These are phyloP conservation scores for Dyspetes luteomarginatus DNA, from an alignment of 2,888 invertebrate genomes.

Conservation along the genomic window DNA sequence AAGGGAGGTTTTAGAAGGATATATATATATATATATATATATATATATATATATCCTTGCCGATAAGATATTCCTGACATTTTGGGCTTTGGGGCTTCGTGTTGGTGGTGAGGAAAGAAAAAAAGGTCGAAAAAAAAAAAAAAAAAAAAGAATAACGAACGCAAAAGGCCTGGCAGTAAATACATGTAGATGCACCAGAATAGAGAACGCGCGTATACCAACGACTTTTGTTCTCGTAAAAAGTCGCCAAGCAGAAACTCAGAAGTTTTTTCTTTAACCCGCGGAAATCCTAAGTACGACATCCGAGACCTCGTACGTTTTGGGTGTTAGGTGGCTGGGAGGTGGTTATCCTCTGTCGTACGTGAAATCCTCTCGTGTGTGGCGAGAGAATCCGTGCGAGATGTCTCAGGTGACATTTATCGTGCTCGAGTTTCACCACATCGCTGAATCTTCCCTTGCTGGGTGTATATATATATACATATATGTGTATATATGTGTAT, in stretches of 20 bases:
- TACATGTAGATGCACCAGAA: conserved; percentile 16
- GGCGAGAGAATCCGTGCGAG: too few relatives aligned
- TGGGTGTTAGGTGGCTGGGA: conserved; percentile 31
- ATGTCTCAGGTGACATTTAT: too few relatives aligned
- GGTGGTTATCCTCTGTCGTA: conserved; percentile 25
- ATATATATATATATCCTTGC: conserved; percentile 36
- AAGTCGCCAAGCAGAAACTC: conserved; percentile 25
- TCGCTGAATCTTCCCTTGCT: too few relatives aligned
- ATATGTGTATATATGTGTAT: too few relatives aligned
- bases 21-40: background rate
- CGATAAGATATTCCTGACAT: conserved; percentile 62
- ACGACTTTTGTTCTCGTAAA: background rate
- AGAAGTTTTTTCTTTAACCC: conserved; percentile 1
- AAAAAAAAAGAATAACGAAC: background rate
- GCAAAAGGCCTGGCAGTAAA: background rate
- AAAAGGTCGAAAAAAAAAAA: conserved; percentile 2
- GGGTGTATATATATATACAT: too few relatives aligned
- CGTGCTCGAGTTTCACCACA: too few relatives aligned
- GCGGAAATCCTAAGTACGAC: conserved; percentile 20
- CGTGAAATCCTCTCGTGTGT: conserved; percentile 49
- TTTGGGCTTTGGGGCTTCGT: conserved; percentile 41
- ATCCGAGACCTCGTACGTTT: conserved; percentile 34
- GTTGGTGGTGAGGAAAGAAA: conserved; percentile 15
- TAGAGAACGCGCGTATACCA: conserved; percentile 39
- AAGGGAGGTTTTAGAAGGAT: too few relatives aligned